Evolutionary conservation across 2,113 vertebrate species (phyloP).

Genomic region (Scolopax mira): DNA sequence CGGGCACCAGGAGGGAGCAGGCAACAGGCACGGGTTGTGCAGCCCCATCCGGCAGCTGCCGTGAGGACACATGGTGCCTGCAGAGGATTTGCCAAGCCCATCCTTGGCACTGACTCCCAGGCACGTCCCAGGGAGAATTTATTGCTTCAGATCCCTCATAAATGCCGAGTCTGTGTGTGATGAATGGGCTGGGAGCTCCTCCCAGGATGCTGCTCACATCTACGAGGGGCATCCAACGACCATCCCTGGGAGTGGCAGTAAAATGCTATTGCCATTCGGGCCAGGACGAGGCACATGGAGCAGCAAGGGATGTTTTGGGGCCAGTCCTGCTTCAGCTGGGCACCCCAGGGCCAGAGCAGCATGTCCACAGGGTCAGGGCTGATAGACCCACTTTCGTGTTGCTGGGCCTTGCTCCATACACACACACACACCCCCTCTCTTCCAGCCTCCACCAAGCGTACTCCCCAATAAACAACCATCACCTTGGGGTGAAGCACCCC

Average conservation of each 20-base stretch:
- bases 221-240: not conserved
- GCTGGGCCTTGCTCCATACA: not conserved
- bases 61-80: accelerated
- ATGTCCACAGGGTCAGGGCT: not conserved
- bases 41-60: accelerated
- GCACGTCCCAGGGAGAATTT: not conserved
- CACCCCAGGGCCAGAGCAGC: not conserved
- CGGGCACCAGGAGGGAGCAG: not conserved
- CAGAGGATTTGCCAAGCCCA: accelerated
- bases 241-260: not conserved
- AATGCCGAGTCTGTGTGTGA: not conserved
- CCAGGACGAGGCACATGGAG: accelerated
- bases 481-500: accelerated
- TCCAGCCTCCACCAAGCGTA: accelerated
- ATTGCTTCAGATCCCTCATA: not conserved
- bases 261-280: not conserved
- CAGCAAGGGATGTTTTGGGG: not conserved
- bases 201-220: not conserved
- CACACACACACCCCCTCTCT: accelerated
- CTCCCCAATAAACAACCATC: not conserved
- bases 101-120: not conserved
- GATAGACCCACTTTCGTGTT: not conserved
- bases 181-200: not conserved
- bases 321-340: not conserved
- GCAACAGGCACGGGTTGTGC: not conserved